These are phyloP conservation scores for Hofmannophila pseudospretella DNA, from an alignment of 2,888 invertebrate species.

Conservation along the genomic window DNA sequence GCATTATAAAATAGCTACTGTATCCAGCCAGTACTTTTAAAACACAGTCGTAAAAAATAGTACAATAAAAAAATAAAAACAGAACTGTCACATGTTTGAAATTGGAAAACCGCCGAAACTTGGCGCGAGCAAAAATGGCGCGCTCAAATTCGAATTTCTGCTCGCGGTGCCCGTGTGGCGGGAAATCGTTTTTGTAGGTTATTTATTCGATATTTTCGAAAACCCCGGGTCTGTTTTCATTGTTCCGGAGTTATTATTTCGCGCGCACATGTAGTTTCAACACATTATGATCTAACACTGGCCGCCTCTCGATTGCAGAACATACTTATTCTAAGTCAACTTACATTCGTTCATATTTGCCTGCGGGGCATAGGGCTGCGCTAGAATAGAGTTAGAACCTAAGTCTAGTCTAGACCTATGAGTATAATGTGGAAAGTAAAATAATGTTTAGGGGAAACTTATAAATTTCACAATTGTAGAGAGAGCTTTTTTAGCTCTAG, in stretches of 20 bases:
- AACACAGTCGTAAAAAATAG: not conserved
- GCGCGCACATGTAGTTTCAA: slow-evolving; percentile 74
- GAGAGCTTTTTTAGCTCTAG: too few relatives aligned
- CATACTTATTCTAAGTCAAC: slow-evolving; percentile 79
- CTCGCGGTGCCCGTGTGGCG: slow-evolving; percentile 5
- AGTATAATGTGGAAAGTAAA: too few relatives aligned
- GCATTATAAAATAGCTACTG: not conserved
- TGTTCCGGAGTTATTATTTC: slow-evolving; percentile 51
- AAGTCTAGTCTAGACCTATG: not conserved
- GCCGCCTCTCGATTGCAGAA: slow-evolving; percentile 74
- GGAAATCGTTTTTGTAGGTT: not conserved
- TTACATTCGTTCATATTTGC: slow-evolving; percentile 79
- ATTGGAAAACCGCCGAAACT: slow-evolving; percentile 9
- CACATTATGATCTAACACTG: slow-evolving; percentile 79
- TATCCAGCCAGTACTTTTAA: not conserved
- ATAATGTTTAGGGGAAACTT: too few relatives aligned
- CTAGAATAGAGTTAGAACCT: slow-evolving; percentile 37
- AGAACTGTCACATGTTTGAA: slow-evolving; percentile 20
- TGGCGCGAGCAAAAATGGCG: slow-evolving; percentile 4
- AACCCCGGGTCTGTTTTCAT: slow-evolving; percentile 52
- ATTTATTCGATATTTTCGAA: slow-evolving; percentile 37
- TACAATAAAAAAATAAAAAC: slow-evolving; percentile 6
- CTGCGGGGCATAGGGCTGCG: slow-evolving; percentile 74
- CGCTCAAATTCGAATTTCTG: slow-evolving; percentile 13
- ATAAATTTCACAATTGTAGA: too few relatives aligned